Percentiles rank a stretch among this genome's conserved stretches.
These are phyloP conservation scores for Calidris pugnax DNA, from an alignment of 2,113 vertebrate genomes.

Conservation along the genomic window DNA sequence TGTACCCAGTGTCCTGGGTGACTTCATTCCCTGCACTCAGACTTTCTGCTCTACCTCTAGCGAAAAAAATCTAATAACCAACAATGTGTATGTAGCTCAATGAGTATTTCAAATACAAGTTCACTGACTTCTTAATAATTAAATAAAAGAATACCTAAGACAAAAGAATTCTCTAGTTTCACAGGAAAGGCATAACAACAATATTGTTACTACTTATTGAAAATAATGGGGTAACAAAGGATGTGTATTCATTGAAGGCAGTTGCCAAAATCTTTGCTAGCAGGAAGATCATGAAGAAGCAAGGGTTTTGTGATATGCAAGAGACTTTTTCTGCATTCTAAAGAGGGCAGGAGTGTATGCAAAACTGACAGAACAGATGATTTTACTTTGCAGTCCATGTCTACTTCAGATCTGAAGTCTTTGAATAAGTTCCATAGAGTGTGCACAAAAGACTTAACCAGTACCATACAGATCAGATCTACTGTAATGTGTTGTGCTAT, in stretches of 20 bases:
- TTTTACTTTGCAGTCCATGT: background rate
- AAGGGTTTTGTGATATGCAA: background rate
- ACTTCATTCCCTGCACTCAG: background rate
- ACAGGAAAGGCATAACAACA: background rate
- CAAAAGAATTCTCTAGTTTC: background rate
- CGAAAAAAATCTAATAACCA: background rate
- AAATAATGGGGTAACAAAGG: background rate
- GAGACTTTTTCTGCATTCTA: background rate
- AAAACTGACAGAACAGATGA: background rate
- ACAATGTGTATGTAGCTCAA: background rate
- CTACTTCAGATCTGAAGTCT: background rate
- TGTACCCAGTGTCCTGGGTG: background rate
- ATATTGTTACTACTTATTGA: background rate
- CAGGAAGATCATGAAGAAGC: background rate
- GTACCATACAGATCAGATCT: background rate
- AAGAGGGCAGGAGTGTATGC: background rate
- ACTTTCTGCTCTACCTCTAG: background rate
- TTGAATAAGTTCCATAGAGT: background rate
- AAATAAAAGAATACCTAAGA: background rate
- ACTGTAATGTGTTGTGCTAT: background rate
- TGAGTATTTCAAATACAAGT: background rate
- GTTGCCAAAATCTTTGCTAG: background rate
- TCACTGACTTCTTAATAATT: background rate
- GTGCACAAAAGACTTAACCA: background rate
- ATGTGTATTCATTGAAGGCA: background rate